Evolutionary conservation across 2,113 vertebrate species (phyloP).

Genomic region (Pimephales promelas): DNA sequence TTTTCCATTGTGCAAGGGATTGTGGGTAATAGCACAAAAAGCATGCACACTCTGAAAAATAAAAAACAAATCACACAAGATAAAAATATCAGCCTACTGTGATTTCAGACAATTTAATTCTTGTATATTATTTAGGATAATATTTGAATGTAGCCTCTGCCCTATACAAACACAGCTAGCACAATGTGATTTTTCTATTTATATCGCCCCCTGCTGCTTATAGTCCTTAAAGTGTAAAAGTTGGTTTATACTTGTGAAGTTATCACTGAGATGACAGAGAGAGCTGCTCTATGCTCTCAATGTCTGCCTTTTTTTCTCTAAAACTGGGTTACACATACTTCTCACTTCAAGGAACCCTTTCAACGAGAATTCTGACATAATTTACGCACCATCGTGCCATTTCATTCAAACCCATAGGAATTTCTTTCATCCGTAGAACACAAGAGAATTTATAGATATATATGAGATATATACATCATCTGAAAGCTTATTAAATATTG

Average conservation of each 20-base stretch:
- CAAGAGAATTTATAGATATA: too few relatives aligned
- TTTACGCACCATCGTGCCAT: not conserved
- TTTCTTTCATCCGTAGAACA: not conserved
- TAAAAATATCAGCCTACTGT: not conserved
- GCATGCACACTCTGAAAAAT: not conserved
- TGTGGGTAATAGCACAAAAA: not conserved
- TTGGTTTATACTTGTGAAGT: not conserved
- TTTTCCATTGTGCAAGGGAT: not conserved
- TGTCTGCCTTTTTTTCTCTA: not conserved
- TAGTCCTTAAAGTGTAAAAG: not conserved
- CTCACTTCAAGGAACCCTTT: not conserved
- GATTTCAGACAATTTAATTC: not conserved
- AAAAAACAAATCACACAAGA: not conserved
- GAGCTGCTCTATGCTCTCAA: not conserved
- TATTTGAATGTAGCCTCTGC: not conserved
- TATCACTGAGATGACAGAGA: not conserved
- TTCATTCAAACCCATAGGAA: not conserved
- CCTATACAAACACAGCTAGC: not conserved
- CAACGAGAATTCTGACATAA: not conserved
- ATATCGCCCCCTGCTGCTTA: slow-evolving; percentile 49
- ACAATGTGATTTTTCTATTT: slow-evolving; percentile 18
- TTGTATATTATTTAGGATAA: not conserved
- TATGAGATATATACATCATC: too few relatives aligned
- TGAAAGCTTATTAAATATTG: too few relatives aligned
- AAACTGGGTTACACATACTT: not conserved